These are phyloP conservation scores for Threskiornis aethiopicus DNA, from an alignment of 2,797 vertebrate species.

Conservation along the genomic window DNA sequence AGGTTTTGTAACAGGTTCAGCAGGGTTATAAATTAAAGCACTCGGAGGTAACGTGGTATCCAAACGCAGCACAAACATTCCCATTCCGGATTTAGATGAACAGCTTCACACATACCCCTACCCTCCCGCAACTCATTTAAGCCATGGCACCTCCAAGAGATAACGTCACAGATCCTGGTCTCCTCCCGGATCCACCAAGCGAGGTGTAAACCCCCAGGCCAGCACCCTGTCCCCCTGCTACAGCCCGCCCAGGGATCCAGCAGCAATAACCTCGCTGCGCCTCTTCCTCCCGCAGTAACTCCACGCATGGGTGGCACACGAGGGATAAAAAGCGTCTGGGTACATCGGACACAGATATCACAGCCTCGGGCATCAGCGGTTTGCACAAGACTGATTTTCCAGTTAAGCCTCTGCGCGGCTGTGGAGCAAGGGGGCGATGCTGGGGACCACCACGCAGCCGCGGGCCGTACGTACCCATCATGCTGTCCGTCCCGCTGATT, in stretches of 20 bases:
- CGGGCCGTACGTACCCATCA: slow-evolving; percentile 81
- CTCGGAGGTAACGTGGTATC: fast-evolving
- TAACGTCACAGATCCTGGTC: background rate
- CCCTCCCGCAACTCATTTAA: background rate
- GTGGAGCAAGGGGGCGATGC: fast-evolving
- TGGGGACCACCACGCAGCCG: fast-evolving
- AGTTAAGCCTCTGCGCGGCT: background rate
- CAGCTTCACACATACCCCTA: background rate
- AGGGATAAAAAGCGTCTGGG: too few relatives aligned
- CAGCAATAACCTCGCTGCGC: fast-evolving
- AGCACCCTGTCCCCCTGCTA: background rate
- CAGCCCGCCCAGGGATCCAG: background rate
- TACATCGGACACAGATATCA: background rate
- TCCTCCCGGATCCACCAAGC: background rate
- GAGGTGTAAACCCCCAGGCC: background rate
- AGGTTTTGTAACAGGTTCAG: background rate
- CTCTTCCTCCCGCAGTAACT: background rate
- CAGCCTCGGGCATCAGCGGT: background rate
- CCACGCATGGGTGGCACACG: fast-evolving
- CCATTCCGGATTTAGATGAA: background rate
- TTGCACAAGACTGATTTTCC: background rate
- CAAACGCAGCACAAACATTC: background rate
- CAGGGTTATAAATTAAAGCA: background rate
- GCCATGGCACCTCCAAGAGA: background rate
- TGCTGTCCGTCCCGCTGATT: slow-evolving; percentile 86